phyloP scores from a whole-genome alignment of 30 jellyfish, hydroid and myxozoan genomes.

The Aurelia sp. region DNA sequence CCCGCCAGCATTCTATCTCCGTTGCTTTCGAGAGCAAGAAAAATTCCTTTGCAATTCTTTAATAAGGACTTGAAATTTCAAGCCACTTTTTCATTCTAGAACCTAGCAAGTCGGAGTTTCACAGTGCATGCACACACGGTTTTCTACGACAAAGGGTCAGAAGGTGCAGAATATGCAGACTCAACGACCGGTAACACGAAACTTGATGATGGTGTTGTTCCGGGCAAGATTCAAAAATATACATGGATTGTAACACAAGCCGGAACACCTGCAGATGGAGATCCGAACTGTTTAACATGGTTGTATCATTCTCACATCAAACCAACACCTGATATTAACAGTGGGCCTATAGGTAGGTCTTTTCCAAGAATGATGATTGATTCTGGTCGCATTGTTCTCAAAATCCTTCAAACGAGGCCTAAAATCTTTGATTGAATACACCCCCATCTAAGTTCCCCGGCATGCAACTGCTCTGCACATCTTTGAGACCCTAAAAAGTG shows the following conservation, averaged over 20 bases:
- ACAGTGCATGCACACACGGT: conserved; percentile 77
- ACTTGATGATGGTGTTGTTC: conserved; percentile 51
- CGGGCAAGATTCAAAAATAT: conserved; percentile 41
- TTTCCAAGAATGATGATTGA: neutral
- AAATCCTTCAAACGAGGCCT: too few relatives aligned
- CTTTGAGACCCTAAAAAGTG: too few relatives aligned
- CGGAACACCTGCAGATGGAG: conserved; percentile 67
- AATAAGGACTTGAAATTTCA: too few relatives aligned
- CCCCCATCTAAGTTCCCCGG: too few relatives aligned
- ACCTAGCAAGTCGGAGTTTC: conserved; percentile 50
- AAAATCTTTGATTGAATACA: too few relatives aligned
- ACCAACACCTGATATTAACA: conserved; percentile 56
- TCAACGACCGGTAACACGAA: conserved; percentile 39
- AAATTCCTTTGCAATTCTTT: too few relatives aligned
- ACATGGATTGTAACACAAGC: conserved; percentile 57
- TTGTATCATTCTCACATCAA: conserved; percentile 63
- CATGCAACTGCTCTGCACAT: too few relatives aligned
- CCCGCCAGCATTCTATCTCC: too few relatives aligned
- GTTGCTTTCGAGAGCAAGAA: too few relatives aligned
- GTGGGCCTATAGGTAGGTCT: conserved; percentile 70
- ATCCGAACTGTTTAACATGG: conserved; percentile 70
- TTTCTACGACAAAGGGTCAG: conserved; percentile 62
- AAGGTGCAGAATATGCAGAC: conserved; percentile 67
- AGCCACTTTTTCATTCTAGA: conserved; percentile 15
- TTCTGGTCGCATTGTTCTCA: too few relatives aligned